phyloP scores from a whole-genome alignment of 1,140 invertebrate species.

The Eriocheir sinensis region DNA sequence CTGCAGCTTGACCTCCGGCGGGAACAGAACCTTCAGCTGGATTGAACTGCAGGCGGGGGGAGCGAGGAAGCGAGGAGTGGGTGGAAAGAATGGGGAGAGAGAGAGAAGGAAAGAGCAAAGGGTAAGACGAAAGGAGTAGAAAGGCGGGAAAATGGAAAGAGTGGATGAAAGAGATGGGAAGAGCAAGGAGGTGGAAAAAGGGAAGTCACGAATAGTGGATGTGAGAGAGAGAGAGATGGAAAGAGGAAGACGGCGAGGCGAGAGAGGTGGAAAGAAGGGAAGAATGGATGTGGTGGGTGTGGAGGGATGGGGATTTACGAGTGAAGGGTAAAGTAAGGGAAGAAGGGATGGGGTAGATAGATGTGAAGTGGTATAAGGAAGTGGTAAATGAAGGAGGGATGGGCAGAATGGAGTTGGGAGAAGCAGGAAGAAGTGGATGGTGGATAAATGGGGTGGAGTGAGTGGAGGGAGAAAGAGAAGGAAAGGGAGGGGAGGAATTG shows the following conservation, averaged over 20 bases:
- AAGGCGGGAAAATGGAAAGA: background rate
- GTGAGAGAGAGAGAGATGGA: background rate
- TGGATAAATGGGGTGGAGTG: too few species aligned
- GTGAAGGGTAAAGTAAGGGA: too few species aligned
- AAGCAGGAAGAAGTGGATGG: too few species aligned
- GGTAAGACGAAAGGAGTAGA: conserved; percentile 3
- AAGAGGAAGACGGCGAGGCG: background rate
- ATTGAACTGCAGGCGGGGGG: conserved; percentile 43
- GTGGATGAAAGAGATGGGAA: background rate
- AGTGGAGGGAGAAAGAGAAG: background rate
- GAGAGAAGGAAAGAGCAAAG: background rate
- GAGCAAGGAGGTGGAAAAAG: background rate
- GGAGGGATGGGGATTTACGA: too few species aligned
- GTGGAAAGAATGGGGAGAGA: background rate
- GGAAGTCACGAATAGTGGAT: background rate
- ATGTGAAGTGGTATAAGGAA: too few species aligned
- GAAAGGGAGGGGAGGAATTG: background rate
- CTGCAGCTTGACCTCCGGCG: conserved; percentile 52
- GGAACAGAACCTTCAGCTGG: conserved; percentile 61
- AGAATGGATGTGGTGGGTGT: background rate
- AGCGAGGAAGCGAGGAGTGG: background rate
- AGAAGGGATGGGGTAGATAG: too few species aligned
- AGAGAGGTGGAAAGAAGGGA: background rate
- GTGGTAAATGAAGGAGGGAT: too few species aligned
- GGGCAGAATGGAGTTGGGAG: too few species aligned